These are phyloP conservation scores for Spermophilus dauricus DNA, from an alignment of 2,113 vertebrate species.

Conservation along the genomic window DNA sequence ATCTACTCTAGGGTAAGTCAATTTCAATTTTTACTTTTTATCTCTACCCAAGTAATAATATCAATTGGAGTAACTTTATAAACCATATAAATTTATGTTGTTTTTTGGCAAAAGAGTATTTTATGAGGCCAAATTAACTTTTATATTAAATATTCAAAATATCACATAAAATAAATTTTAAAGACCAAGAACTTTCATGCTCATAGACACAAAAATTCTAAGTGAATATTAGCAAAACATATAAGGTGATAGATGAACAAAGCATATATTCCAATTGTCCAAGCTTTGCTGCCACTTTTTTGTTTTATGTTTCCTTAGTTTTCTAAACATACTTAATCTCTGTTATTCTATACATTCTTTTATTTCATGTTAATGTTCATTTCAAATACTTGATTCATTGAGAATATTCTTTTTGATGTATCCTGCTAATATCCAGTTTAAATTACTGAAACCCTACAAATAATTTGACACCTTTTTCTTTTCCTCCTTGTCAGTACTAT, in stretches of 20 bases:
- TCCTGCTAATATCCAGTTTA: background rate
- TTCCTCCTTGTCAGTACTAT: background rate
- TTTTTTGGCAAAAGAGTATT: no score
- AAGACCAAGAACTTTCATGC: background rate
- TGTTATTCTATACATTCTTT: background rate
- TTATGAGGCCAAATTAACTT: background rate
- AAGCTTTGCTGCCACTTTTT: background rate
- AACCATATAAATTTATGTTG: background rate
- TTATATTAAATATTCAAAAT: background rate
- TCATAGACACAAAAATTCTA: no score
- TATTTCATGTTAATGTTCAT: background rate
- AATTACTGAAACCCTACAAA: background rate
- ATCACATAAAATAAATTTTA: background rate
- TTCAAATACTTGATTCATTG: background rate
- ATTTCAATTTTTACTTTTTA: background rate
- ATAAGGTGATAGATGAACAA: no score
- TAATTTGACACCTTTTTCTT: background rate
- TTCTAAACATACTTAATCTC: background rate
- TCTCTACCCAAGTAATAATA: background rate
- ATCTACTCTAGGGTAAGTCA: background rate
- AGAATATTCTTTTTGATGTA: background rate
- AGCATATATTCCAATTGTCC: background rate
- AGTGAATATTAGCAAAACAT: no score
- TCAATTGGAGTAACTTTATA: background rate
- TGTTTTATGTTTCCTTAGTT: background rate